Base-by-base conservation (phyloP, 2,888 invertebrate genomes). In the Drosophila koepferae region DNA sequence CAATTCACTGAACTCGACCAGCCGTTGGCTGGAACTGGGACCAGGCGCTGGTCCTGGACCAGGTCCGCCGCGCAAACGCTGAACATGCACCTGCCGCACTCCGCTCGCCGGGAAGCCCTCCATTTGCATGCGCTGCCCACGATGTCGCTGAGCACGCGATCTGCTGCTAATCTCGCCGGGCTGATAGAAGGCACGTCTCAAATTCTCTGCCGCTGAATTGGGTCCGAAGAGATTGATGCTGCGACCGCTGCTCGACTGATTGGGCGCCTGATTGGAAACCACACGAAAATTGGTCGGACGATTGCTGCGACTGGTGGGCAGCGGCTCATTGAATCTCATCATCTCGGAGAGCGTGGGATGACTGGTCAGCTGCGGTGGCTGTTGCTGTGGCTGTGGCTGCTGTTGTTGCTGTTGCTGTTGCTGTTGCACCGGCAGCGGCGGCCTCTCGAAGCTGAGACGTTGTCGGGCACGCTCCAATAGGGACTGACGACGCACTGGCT, bases 401-500 rank as follows among this genome's bases (percentile, higher is more conserved):
- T 31, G 63, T 5, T 61, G 72, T 3, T 49, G 69, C n/a, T 46
- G 54, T 3, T 49, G 69, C n/a, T 46, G 54, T 10, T 31, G 63
- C 16, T 69, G 73, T 9, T 55, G 64, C 20, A 49, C 5, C 6
- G 68, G 41, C 44, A 61, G 7, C 7, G 64, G 46, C 7, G 69
- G 55, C 1, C 62, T 59, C 0, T 74, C 75, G 14, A 62, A 46
- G 41, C 44, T 62, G 18, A 71, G 66, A 6, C 71, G 74, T 9
- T 71, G 63, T 23, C 74, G 74, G 0, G 74, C 51, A 12, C 66
- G 66, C 16, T 75, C 75, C 23, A 77, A n/a, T 7, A 75, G 12
- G 3, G 62, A 18, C 28, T 56, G 72, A 12, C 77, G 77, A 20
- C 72, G 77, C 36, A 59, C 20, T 3, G 60, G 55, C 28, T 67